Percentiles rank a stretch among this genome's conserved stretches.
Evolutionary conservation across 2,888 invertebrate genomes (phyloP).

Genomic region (Dasypolia templi): DNA sequence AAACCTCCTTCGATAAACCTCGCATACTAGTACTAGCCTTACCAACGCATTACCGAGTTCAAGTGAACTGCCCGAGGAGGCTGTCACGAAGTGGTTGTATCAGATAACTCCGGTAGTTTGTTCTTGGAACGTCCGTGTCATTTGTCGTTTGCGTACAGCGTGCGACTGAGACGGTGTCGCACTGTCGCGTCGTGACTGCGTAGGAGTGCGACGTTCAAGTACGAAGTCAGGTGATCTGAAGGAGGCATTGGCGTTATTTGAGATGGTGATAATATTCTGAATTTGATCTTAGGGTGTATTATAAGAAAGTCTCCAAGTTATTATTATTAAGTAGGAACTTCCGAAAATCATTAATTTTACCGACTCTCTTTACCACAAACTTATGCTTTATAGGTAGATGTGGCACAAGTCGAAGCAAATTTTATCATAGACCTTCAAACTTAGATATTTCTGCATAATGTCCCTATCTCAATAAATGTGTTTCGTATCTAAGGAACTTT

Average conservation of each 20-base stretch:
- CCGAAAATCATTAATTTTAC: not conserved
- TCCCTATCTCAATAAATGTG: conserved; percentile 54
- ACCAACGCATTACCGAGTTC: conserved; percentile 63
- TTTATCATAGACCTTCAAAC: conserved; percentile 21
- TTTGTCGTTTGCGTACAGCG: conserved; percentile 83
- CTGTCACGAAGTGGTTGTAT: conserved; percentile 87
- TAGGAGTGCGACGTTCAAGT: conserved; percentile 78
- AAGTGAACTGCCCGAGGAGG: conserved; percentile 76
- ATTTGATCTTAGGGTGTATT: not conserved
- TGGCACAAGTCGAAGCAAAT: not conserved
- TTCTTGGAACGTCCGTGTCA: conserved; percentile 83
- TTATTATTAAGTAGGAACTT: not conserved
- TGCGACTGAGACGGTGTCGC: conserved; percentile 61
- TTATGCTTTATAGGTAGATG: not conserved
- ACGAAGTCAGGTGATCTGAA: conserved; percentile 59
- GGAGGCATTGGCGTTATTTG: conserved; percentile 43
- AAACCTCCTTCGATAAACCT: conserved; percentile 37
- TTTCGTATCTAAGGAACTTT: conserved; percentile 57
- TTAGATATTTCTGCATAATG: conserved; percentile 42
- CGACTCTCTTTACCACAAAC: not conserved
- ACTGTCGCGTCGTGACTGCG: conserved; percentile 83
- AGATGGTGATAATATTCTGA: conserved; percentile 11
- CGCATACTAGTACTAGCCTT: conserved; percentile 16
- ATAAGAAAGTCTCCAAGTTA: not conserved
- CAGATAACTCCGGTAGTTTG: conserved; percentile 89